These are phyloP conservation scores for Drosophila murphyi DNA, from an alignment of 1,140 invertebrate genomes.

Conservation along the genomic window DNA sequence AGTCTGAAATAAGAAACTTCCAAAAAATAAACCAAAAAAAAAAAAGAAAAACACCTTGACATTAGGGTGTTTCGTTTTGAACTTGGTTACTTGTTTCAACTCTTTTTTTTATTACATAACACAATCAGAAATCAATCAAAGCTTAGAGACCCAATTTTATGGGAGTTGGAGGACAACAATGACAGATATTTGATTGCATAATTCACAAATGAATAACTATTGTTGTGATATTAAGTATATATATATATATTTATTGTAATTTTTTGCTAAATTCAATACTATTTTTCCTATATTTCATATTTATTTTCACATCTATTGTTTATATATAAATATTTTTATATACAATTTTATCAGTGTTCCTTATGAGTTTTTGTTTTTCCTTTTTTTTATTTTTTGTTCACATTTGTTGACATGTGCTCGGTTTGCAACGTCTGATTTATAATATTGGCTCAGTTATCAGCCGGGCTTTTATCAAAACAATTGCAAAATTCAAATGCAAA, in stretches of 20 bases:
- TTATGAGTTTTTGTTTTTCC: neutral
- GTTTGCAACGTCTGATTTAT: neutral
- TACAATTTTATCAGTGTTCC: neutral
- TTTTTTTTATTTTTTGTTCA: neutral
- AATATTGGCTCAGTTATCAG: neutral
- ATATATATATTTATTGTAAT: no score
- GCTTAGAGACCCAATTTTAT: constrained; percentile 9
- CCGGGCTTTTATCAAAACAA: constrained; percentile 6
- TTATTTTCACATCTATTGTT: constrained; percentile 13
- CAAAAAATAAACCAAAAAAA: neutral
- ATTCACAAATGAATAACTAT: constrained; percentile 24
- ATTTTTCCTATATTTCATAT: neutral
- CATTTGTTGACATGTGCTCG: constrained; percentile 8
- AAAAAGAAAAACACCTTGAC: constrained; percentile 54
- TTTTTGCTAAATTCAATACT: neutral
- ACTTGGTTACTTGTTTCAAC: constrained; percentile 21
- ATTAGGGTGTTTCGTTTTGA: constrained; percentile 56
- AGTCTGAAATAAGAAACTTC: constrained; percentile 44
- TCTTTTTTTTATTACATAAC: constrained; percentile 21
- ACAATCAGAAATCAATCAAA: constrained; percentile 58
- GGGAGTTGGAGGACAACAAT: constrained; percentile 6
- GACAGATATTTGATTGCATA: constrained; percentile 13
- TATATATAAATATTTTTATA: neutral
- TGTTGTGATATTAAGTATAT: neutral
- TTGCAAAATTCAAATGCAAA: constrained; percentile 4